Evolutionary conservation across 2,113 vertebrate genomes (phyloP).

Genomic region (Pachycephala philippinensis): DNA sequence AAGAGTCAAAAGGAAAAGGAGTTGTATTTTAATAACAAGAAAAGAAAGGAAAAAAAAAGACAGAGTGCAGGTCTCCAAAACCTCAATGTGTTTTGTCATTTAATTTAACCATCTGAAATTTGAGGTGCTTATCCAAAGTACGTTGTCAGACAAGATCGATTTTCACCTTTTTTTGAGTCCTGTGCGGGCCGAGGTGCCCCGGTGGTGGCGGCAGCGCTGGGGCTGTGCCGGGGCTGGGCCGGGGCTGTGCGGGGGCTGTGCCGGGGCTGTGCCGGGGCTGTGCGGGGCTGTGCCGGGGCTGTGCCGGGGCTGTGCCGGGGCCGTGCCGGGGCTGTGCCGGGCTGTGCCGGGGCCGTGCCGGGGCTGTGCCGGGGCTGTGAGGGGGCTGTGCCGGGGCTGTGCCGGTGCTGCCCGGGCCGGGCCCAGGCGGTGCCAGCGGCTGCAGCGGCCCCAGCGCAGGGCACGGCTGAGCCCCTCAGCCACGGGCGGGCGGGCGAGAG

Average conservation of each 20-base stretch:
- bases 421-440: background rate
- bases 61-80: background rate
- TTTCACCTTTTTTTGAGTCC: background rate
- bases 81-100: background rate
- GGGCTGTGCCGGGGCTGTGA: accelerated
- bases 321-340: too few species aligned
- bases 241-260: accelerated
- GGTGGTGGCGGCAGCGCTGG: accelerated
- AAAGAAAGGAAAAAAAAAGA: background rate
- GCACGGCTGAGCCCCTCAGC: background rate
- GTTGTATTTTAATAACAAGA: background rate
- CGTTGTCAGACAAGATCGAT: accelerated
- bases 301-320: accelerated
- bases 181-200: accelerated
- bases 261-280: accelerated
- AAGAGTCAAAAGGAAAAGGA: background rate
- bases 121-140: background rate
- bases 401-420: background rate
- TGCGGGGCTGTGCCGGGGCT: accelerated
- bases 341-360: accelerated
- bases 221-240: accelerated
- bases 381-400: accelerated
- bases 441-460: background rate
- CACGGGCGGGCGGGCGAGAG: background rate
- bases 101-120: background rate